Percentiles rank a stretch among this genome's conserved stretches.
These are phyloP conservation scores for Epinotia ramella DNA, from an alignment of 2,888 invertebrate genomes.

Conservation along the genomic window DNA sequence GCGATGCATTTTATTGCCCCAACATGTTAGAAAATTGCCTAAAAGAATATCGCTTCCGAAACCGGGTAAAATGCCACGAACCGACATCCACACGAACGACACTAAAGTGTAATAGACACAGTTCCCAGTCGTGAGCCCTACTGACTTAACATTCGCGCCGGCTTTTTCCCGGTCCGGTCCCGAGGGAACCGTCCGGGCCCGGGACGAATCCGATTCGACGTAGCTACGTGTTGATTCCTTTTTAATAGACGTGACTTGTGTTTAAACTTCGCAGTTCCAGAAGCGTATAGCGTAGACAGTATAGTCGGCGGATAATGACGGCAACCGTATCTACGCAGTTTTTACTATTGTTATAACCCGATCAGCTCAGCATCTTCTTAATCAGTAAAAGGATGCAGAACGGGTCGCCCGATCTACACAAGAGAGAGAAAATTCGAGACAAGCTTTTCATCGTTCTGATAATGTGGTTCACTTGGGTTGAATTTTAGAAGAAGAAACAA, in stretches of 20 bases:
- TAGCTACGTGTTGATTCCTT: conserved; percentile 42
- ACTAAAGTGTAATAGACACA: background rate
- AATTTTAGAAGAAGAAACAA: too few species aligned
- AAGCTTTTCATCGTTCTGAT: too few species aligned
- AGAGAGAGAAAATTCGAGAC: too few species aligned
- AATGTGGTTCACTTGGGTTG: too few species aligned
- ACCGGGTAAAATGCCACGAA: conserved; percentile 1
- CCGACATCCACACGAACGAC: background rate
- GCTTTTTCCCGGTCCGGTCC: conserved; percentile 46
- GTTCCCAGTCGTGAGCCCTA: conserved; percentile 1
- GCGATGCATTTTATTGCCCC: background rate
- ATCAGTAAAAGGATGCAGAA: too few species aligned
- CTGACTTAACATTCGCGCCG: conserved; percentile 28
- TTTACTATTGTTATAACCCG: too few species aligned
- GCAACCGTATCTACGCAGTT: too few species aligned
- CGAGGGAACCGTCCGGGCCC: conserved; percentile 62
- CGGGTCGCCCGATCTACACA: too few species aligned
- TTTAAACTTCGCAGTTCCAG: conserved; percentile 27
- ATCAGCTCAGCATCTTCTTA: too few species aligned
- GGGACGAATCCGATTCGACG: conserved; percentile 54
- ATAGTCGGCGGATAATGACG: too few species aligned
- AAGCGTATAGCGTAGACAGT: background rate
- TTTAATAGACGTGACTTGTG: conserved; percentile 42
- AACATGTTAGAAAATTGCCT: background rate
- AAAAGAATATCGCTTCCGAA: background rate